Evolutionary conservation across 2,113 vertebrate species (phyloP).

Genomic region (Desmodus rotundus): DNA sequence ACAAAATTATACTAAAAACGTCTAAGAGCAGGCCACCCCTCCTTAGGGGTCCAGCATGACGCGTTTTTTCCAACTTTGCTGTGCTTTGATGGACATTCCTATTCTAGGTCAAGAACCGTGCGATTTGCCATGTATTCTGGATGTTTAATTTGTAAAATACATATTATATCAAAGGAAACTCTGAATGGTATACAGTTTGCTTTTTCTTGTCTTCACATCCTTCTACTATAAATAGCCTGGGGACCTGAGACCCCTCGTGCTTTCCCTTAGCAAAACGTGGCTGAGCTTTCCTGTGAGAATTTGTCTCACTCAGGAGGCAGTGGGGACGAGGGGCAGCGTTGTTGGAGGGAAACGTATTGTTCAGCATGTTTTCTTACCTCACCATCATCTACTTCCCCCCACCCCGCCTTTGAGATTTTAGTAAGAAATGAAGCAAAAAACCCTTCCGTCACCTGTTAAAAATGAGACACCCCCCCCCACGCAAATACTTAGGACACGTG

Average conservation of each 20-base stretch:
- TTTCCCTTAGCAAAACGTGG: not conserved
- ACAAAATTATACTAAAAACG: not conserved
- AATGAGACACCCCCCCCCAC: not conserved
- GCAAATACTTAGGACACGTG: not conserved
- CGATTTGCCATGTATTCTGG: not conserved
- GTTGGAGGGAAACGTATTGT: not conserved
- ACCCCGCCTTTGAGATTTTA: not conserved
- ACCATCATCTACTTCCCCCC: not conserved
- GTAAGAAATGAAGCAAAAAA: not conserved
- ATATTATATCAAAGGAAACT: not conserved
- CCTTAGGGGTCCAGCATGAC: not conserved
- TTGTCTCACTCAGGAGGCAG: not conserved
- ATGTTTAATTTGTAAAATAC: not conserved
- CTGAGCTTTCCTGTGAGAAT: not conserved
- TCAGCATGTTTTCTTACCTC: not conserved
- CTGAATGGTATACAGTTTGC: not conserved
- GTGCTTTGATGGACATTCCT: not conserved
- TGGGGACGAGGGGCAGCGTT: not conserved
- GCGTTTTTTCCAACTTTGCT: not conserved
- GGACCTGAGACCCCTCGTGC: not conserved
- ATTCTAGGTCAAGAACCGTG: not conserved
- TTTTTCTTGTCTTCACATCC: not conserved
- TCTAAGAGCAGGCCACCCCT: not conserved
- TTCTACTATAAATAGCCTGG: not conserved
- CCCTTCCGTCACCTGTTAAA: not conserved